phyloP scores from a whole-genome alignment of 1,140 invertebrate genomes.

The Apis florea region DNA sequence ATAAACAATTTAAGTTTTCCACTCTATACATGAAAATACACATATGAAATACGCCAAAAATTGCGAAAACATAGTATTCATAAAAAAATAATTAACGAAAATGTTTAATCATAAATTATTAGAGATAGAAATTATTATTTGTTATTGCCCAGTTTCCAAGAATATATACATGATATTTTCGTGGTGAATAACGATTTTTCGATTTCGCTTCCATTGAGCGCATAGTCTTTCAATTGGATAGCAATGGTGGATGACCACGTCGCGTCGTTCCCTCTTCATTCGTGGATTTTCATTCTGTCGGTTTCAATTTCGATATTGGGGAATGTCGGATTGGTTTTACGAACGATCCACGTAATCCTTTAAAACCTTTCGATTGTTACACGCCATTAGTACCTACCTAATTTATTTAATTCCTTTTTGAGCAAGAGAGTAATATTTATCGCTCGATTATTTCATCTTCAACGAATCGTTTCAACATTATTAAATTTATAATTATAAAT shows the following conservation, averaged over 20 bases:
- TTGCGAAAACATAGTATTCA: too few species aligned
- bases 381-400: background rate
- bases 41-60: too few species aligned
- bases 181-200: background rate
- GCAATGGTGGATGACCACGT: background rate
- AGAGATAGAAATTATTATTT: background rate
- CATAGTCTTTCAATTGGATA: constrained; percentile 11
- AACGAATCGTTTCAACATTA: too few species aligned
- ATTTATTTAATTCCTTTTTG: background rate
- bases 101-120: too few species aligned
- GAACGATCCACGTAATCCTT: constrained; percentile 1
- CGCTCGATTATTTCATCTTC: too few species aligned
- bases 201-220: constrained; percentile 7
- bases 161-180: too few species aligned
- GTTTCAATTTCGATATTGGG: constrained; percentile 34
- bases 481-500: too few species aligned
- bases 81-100: too few species aligned
- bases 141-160: too few species aligned
- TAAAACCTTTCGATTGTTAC: too few species aligned
- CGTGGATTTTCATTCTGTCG: constrained; percentile 15
- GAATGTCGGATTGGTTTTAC: constrained; percentile 14
- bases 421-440: background rate
- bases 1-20: too few species aligned
- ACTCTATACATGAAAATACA: too few species aligned
- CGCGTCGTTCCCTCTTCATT: constrained; percentile 3